Conservation (phyloP, 2,888 invertebrate species). For the Trissolcus japonicus region DNA sequence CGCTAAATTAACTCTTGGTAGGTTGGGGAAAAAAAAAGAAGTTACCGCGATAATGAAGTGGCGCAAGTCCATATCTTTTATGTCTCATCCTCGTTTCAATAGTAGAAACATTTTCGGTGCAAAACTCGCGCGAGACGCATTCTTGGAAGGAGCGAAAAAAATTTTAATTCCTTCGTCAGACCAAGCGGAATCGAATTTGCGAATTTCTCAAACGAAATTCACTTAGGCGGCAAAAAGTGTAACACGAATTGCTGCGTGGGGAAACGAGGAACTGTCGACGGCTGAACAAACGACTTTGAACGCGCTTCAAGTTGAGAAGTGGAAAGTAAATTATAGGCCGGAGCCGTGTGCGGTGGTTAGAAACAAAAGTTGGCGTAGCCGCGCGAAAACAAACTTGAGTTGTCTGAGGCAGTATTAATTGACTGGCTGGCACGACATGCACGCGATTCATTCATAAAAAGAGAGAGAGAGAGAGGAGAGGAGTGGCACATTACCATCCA, state of each 20-base stretch:
- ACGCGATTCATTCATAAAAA: conserved; percentile 73
- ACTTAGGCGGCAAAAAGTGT: not conserved
- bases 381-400: conserved; percentile 16
- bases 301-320: conserved; percentile 10
- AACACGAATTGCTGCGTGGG: not conserved
- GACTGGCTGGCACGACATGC: conserved; percentile 64
- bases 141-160: no score
- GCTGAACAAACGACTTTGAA: conserved; percentile 10
- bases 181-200: no score
- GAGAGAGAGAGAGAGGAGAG: conserved; percentile 23
- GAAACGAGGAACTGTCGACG: not conserved
- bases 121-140: no score
- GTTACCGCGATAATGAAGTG: no score
- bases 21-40: no score
- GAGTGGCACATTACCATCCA: conserved; percentile 17
- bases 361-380: conserved; percentile 37
- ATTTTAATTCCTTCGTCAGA: no score
- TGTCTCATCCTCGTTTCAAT: no score
- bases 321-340: conserved; percentile 32
- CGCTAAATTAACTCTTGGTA: no score
- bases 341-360: conserved; percentile 10
- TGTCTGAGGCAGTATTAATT: conserved; percentile 61
- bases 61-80: no score
- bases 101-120: no score
- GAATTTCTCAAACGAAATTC: no score